Evolutionary conservation across 2,113 vertebrate genomes (phyloP), one percentile per base, ranked within the genome.

Genomic region (Microcebus murinus): DNA sequence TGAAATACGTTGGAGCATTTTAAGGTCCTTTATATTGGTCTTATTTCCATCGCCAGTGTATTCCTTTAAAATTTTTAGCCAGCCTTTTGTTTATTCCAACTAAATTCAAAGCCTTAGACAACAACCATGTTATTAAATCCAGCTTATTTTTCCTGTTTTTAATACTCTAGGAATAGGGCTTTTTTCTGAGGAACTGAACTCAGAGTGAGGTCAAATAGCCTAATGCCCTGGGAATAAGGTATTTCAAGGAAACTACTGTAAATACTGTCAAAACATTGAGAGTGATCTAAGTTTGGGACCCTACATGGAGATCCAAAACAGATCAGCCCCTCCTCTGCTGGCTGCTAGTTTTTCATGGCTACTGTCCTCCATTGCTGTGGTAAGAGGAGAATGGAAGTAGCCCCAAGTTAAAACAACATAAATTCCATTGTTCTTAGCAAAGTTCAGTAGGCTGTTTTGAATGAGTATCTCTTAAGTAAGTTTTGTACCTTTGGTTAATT

Each of bases 151-250:
- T 87, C 77, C 31, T 95, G 45, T 93, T 87, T 85, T 88, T 61
- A 76, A 8, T 67, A 80, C 9, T 27, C 4, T 36, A 23, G 21
- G 50, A 31, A 81, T 67, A 79, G 36, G 12, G 12, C 4, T 84
- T 96, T 96, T 86, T 92, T 96, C 89, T 52, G 42, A 96, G 61
- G 59, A 77, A 82, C 14, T 90, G 70, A 97, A 95, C 55, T 94
- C 42, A 87, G 39, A 61, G 23, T 91, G 34, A 71, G 23, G 55
- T 79, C 52, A 96, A 92, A 85, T 68, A 86, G 11, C 71, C 39
- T n/a, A 70, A 48, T 80, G 42, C 13, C 21, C 31, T 96, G 79
- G n/a, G n/a, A 86, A 86, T 70, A 88, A 25, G 17, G 39, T 34
- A 1, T 52, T 87, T 63, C 45, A 77, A 83, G 15, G 20, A 82